Evolutionary conservation across 2,888 invertebrate species (phyloP).

Genomic region (Tinea semifulvella): DNA sequence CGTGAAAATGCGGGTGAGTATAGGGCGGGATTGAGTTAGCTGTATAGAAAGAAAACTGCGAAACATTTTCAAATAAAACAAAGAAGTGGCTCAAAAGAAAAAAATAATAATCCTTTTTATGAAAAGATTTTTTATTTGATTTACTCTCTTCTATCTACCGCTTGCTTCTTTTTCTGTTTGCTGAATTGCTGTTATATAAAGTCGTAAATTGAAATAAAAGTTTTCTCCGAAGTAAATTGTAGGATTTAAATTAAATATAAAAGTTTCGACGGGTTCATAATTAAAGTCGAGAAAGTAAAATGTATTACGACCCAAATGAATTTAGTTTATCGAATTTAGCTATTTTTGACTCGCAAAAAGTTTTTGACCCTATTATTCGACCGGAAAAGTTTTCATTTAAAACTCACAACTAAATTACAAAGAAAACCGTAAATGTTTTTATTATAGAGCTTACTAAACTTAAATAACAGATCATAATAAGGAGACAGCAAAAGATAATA

Average conservation of each 20-base stretch:
- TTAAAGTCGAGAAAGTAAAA: neutral
- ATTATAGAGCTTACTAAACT: no score
- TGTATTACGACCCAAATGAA: neutral
- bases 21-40: conserved; percentile 35
- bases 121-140: conserved; percentile 5
- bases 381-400: neutral
- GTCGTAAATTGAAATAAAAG: neutral
- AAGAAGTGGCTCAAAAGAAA: conserved; percentile 18
- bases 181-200: conserved; percentile 6
- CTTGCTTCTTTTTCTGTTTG: neutral
- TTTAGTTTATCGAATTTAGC: neutral
- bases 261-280: neutral
- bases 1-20: conserved; percentile 40
- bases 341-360: neutral
- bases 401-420: neutral
- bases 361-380: neutral
- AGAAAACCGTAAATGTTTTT: no score
- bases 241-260: conserved; percentile 4
- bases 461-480: no score
- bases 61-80: conserved; percentile 29
- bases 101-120: conserved; percentile 22
- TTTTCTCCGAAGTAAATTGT: neutral
- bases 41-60: conserved; percentile 28
- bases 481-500: neutral
- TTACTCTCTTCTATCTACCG: conserved; percentile 8